Evolutionary conservation across 1,140 invertebrate species (phyloP).

Genomic region (Macrosteles quadrilineatus): DNA sequence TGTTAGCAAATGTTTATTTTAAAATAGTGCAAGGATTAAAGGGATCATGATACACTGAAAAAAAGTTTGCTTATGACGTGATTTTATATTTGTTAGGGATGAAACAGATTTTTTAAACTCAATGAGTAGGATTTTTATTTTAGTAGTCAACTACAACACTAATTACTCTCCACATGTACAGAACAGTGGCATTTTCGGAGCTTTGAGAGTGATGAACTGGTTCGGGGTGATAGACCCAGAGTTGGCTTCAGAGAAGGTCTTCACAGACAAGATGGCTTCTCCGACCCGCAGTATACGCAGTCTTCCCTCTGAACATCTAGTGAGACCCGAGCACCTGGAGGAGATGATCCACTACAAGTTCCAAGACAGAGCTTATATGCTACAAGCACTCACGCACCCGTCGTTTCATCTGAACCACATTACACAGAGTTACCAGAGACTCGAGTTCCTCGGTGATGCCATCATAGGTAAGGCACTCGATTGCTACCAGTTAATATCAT

Average conservation of each 20-base stretch:
- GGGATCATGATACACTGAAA: too few species aligned
- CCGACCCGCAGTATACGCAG: background rate
- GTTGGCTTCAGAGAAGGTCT: conserved; percentile 8
- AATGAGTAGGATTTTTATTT: too few species aligned
- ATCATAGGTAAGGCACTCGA: conserved; percentile 61
- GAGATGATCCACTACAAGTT: conserved; percentile 9
- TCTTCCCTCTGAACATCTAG: background rate
- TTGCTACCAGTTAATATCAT: background rate
- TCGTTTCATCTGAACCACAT: conserved; percentile 83
- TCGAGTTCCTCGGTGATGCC: conserved; percentile 96
- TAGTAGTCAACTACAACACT: too few species aligned
- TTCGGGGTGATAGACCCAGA: conserved; percentile 62
- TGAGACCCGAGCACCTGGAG: background rate
- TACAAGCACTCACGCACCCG: conserved; percentile 91
- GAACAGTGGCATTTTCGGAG: conserved; percentile 56
- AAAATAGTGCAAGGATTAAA: too few species aligned
- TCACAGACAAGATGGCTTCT: background rate
- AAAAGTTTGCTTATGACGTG: too few species aligned
- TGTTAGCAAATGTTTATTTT: too few species aligned
- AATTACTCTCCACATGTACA: conserved; percentile 50
- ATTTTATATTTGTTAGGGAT: too few species aligned
- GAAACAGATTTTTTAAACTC: too few species aligned
- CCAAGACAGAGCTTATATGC: conserved; percentile 44
- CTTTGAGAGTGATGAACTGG: conserved; percentile 71
- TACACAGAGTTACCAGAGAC: conserved; percentile 89